Percentiles rank a stretch among this genome's conserved stretches.
Evolutionary conservation across 2,888 invertebrate genomes (phyloP).

Genomic region (Chymomyza amoena): DNA sequence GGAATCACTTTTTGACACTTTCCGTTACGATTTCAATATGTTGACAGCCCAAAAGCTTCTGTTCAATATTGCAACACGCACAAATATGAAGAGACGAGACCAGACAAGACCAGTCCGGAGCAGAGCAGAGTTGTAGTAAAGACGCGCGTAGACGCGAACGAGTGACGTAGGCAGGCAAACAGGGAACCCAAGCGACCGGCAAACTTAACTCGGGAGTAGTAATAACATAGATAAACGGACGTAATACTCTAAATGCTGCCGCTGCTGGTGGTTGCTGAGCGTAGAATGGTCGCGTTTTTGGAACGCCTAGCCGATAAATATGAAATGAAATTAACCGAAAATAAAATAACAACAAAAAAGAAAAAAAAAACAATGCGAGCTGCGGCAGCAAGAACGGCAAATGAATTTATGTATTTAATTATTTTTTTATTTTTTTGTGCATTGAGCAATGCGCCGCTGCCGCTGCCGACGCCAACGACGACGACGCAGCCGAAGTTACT

Average conservation of each 20-base stretch:
- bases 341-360: slow-evolving; percentile 21
- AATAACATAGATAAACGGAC: slow-evolving; percentile 26
- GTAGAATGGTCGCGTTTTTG: slow-evolving; percentile 71
- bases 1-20: slow-evolving; percentile 3
- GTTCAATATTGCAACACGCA: slow-evolving; percentile 5
- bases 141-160: neutral
- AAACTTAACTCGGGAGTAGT: neutral
- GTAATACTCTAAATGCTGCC: neutral
- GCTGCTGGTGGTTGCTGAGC: slow-evolving; percentile 52
- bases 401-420: slow-evolving; percentile 51
- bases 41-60: slow-evolving; percentile 53
- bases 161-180: neutral
- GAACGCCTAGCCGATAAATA: slow-evolving; percentile 70
- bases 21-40: slow-evolving; percentile 26
- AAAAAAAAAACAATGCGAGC: slow-evolving; percentile 14
- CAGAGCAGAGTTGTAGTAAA: neutral
- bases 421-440: slow-evolving; percentile 20
- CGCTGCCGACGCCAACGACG: neutral
- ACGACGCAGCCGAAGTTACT: neutral
- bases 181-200: neutral
- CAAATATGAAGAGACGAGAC: no score
- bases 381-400: slow-evolving; percentile 20
- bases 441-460: neutral
- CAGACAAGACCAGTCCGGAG: neutral
- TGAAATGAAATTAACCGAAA: slow-evolving; percentile 54